Conservation (phyloP, 1,140 invertebrate species). For the Drosophila murphyi region DNA sequence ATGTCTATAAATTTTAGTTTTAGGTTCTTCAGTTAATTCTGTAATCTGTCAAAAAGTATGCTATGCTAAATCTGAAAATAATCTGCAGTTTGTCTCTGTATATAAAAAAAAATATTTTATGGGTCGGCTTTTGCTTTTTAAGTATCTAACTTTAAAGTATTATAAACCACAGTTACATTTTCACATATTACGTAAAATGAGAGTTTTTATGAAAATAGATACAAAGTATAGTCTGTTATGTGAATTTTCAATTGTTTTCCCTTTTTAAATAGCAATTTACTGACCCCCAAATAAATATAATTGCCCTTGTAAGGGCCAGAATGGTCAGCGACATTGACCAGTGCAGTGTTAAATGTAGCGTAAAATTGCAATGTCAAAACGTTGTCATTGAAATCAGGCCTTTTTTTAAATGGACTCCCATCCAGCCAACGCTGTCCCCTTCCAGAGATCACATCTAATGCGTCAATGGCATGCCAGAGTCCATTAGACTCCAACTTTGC, state of each 20-base stretch:
- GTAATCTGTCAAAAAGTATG: conserved; percentile 12
- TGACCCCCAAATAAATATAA: background rate
- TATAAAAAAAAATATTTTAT: too few species aligned
- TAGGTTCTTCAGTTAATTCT: background rate
- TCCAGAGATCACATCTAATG: conserved; percentile 50
- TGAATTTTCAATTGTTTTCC: too few species aligned
- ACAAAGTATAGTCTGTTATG: too few species aligned
- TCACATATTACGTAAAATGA: too few species aligned
- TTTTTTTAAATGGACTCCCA: conserved; percentile 2
- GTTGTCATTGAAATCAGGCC: conserved; percentile 55
- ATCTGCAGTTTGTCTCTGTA: background rate
- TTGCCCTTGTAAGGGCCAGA: conserved; percentile 8
- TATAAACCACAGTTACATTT: too few species aligned
- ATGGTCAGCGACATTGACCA: conserved; percentile 49
- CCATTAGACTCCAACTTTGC: conserved; percentile 47
- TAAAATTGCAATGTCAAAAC: conserved; percentile 71
- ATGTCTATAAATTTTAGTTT: background rate
- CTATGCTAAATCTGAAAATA: background rate
- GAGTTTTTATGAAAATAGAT: too few species aligned
- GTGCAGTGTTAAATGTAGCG: conserved; percentile 67
- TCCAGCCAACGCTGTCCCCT: conserved; percentile 11
- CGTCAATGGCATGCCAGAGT: conserved; percentile 65
- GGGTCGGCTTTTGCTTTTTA: too few species aligned
- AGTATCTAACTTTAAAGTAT: too few species aligned
- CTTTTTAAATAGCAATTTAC: background rate